Percentiles rank a stretch among this genome's conserved stretches.
Evolutionary conservation across 2,797 vertebrate species (phyloP).

Genomic region (Enteromius anoplus): DNA sequence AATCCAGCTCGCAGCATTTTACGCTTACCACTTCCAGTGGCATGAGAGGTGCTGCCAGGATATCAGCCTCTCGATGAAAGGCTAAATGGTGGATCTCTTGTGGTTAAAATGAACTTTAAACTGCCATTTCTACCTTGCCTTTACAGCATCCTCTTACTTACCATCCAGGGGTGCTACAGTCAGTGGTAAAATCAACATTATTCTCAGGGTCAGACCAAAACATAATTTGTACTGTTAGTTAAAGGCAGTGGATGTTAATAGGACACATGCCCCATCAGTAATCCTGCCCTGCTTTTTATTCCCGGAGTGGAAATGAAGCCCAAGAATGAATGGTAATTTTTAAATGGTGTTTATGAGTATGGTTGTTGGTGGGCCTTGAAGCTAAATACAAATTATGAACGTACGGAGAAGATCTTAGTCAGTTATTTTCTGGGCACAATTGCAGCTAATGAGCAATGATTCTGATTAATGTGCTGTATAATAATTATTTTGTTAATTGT

Average conservation of each 20-base stretch:
- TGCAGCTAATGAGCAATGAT: slow-evolving; percentile 10
- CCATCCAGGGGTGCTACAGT: slow-evolving; percentile 12
- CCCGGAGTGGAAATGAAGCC: background rate
- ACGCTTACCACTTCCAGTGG: slow-evolving; percentile 1
- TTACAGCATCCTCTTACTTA: slow-evolving; percentile 24
- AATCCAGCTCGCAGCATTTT: slow-evolving; percentile 6
- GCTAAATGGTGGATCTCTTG: slow-evolving; percentile 44
- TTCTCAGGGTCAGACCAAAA: slow-evolving; percentile 19
- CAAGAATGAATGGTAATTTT: background rate
- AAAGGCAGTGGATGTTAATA: background rate
- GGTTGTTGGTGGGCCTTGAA: slow-evolving; percentile 4
- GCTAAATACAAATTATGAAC: background rate
- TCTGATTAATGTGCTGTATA: slow-evolving; percentile 20
- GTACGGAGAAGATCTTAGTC: background rate
- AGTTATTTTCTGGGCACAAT: background rate
- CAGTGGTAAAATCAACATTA: slow-evolving; percentile 34
- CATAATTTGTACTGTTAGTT: background rate
- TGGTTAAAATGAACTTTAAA: slow-evolving; percentile 47
- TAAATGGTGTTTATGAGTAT: background rate
- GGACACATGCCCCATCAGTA: background rate
- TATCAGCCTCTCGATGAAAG: slow-evolving; percentile 46
- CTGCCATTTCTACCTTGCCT: slow-evolving; percentile 13
- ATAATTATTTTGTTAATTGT: slow-evolving; percentile 27
- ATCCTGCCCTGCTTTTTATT: background rate
- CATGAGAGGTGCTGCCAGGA: slow-evolving; percentile 47